phyloP scores from a whole-genome alignment of 2,888 invertebrate genomes.

The Leucophenga maculata region DNA sequence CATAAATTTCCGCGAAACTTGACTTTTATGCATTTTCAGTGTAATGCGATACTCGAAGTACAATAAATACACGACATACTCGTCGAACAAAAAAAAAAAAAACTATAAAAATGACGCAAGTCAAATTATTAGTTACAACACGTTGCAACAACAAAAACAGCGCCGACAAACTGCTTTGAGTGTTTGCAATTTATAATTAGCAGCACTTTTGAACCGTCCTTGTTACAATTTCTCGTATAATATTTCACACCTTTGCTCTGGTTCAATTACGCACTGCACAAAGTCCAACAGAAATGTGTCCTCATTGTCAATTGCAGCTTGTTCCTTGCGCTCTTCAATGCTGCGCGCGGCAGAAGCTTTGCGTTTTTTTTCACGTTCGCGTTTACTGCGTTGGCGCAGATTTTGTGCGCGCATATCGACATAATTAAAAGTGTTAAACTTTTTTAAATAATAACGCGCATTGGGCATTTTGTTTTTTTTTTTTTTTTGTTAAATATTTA shows the following conservation, averaged over 20 bases:
- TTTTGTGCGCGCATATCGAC: conserved; percentile 28
- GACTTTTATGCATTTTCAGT: conserved; percentile 53
- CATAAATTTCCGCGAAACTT: conserved; percentile 55
- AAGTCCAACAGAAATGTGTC: conserved; percentile 62
- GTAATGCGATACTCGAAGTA: not conserved
- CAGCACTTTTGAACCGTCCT: no score
- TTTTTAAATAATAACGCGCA: conserved; percentile 22
- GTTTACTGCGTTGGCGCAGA: conserved; percentile 27
- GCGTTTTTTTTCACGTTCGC: conserved; percentile 33
- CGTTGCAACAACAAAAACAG: conserved; percentile 39
- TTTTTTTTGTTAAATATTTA: no score
- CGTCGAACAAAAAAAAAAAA: conserved; percentile 26
- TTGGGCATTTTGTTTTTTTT: conserved; percentile 17
- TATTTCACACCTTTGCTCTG: conserved; percentile 54
- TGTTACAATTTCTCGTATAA: no score
- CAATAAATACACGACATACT: not conserved
- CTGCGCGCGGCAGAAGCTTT: not conserved
- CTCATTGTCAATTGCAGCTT: conserved; percentile 37
- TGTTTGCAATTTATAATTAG: no score
- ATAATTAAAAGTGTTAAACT: conserved; percentile 31
- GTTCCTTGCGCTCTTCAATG: not conserved
- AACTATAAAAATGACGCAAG: conserved; percentile 36
- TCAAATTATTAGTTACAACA: conserved; percentile 57
- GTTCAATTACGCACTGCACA: conserved; percentile 63
- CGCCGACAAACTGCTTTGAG: no score